phyloP scores from a whole-genome alignment of 1,140 invertebrate genomes.

The Sitophilus oryzae region DNA sequence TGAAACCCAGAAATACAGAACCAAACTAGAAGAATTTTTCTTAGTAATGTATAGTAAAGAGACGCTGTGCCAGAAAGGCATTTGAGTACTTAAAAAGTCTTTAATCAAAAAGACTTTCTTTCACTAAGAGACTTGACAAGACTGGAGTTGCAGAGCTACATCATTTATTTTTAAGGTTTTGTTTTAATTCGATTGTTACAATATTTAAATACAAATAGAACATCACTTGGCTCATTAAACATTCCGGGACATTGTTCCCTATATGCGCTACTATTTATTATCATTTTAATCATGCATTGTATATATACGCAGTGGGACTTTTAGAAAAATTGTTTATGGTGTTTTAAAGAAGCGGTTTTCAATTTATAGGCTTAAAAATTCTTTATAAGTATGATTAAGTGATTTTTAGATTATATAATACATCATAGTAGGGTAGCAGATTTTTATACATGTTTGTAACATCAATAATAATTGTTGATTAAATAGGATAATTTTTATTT shows the following conservation, averaged over 20 bases:
- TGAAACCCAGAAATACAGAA: conserved; percentile 44
- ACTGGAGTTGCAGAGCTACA: conserved; percentile 22
- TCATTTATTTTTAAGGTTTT: conserved; percentile 11
- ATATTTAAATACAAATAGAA: conserved; percentile 3
- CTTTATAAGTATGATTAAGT: background rate
- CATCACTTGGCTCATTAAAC: conserved; percentile 17
- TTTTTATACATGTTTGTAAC: background rate
- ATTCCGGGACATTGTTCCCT: background rate
- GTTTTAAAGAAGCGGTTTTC: background rate
- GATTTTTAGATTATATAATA: background rate
- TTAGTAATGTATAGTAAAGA: background rate
- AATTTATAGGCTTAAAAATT: background rate
- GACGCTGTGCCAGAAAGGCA: conserved; percentile 4
- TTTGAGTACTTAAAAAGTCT: conserved; percentile 2
- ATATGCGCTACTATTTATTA: conserved; percentile 17
- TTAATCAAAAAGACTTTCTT: background rate
- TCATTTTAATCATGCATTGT: conserved; percentile 14
- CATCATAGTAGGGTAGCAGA: background rate
- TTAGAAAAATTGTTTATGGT: conserved; percentile 1
- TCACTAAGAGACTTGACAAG: conserved; percentile 9
- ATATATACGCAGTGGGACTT: conserved; percentile 4
- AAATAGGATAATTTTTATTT: background rate
- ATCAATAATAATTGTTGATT: no score
- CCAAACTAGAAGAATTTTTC: conserved; percentile 1
- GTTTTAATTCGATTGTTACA: conserved; percentile 7